Base-by-base conservation (phyloP, 2,888 invertebrate species). In the Drosophila austrosaltans region DNA sequence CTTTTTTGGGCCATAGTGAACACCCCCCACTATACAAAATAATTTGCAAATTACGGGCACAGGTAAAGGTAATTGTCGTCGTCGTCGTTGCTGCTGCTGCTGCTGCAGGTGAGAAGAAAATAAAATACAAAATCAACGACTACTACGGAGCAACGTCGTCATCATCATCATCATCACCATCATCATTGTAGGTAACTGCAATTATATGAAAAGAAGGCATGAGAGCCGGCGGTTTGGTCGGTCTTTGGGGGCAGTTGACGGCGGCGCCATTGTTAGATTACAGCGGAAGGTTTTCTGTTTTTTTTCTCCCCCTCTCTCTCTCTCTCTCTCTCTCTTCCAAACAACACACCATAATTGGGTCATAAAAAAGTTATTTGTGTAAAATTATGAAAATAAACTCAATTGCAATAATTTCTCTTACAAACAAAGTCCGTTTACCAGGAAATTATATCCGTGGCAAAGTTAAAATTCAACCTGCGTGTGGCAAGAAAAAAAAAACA, bases 321-420 rank as follows among this genome's bases (percentile, higher is more conserved):
- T 44, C 10, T 10, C 8, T 8, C 2, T 36, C 8, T 36, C 8
- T 36, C 8, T 8, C 8, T 8, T 4, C 39, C 22, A 22, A 2
- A 7, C 44, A 48, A 48, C 54, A 32, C 10, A 30, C 62, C 63
- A 71, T 80, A 88, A 83, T 83, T 88, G 81, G 88, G 83, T 83
- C 89, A 86, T 88, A 86, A 83, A 88, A 88, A 80, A 88, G 83
- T 69, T 82, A 83, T 83, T 83, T 83, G 86, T 86, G 76, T 86
- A 78, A 86, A 86, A 83, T 86, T 88, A 88, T 80, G 81, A 88
- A 82, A 82, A 85, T 85, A 75, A 82, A 83, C 80, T 86, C 88
- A 80, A 83, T 83, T 88, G 88, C 80, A 88, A 86, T 86, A 86
- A 88, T 86, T 83, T 88, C 70, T 65, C 61, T 57, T 58, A 32